Evolutionary conservation across 2,797 vertebrate species (phyloP).

Genomic region (Hafferia zeledoni): DNA sequence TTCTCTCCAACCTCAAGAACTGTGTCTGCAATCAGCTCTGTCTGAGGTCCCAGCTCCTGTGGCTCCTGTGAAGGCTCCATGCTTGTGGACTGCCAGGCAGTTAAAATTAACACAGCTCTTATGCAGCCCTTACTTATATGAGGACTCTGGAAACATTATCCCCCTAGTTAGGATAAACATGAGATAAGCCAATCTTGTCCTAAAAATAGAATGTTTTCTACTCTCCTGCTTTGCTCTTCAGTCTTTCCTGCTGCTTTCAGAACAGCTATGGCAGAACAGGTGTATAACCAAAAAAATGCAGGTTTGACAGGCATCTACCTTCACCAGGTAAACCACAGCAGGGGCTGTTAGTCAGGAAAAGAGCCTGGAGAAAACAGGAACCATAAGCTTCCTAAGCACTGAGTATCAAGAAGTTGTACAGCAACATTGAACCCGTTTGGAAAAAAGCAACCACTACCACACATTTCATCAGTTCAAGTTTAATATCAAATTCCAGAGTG

Average conservation of each 20-base stretch:
- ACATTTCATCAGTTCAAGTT: background rate
- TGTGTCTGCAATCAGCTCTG: slow-evolving; percentile 64
- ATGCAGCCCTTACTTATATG: background rate
- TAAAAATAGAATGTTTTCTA: slow-evolving; percentile 52
- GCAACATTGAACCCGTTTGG: background rate
- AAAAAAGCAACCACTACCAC: background rate
- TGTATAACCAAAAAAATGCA: background rate
- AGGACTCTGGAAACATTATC: slow-evolving; percentile 25
- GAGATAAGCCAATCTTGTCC: slow-evolving; percentile 6
- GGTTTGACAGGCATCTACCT: background rate
- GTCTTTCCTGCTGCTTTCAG: background rate
- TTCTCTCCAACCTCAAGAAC: slow-evolving; percentile 81
- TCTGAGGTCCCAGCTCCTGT: background rate
- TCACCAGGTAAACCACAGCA: background rate
- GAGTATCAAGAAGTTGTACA: background rate
- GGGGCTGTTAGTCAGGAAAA: background rate
- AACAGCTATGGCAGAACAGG: background rate
- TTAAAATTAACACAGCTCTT: slow-evolving; percentile 23
- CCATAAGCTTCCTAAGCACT: background rate
- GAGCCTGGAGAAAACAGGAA: background rate
- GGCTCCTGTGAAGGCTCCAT: slow-evolving; percentile 10
- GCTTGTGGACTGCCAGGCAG: background rate
- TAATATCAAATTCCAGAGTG: background rate
- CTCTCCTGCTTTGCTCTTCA: background rate
- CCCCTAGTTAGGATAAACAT: background rate